Percentiles rank a stretch among this genome's conserved stretches.
These are phyloP conservation scores for Thymelicus sylvestris DNA, from an alignment of 2,888 invertebrate genomes.

Conservation along the genomic window DNA sequence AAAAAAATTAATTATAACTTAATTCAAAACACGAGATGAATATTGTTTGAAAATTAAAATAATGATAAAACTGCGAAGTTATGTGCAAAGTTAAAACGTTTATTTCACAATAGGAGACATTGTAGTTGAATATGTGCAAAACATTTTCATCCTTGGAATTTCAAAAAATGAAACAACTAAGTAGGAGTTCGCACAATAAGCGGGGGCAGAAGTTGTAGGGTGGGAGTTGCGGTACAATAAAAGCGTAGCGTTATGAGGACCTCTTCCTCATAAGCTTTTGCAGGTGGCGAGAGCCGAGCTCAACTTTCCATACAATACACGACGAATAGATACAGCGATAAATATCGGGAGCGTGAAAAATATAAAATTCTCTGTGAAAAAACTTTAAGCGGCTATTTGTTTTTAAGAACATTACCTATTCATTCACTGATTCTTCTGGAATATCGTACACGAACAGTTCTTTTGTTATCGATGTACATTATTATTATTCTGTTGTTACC, in stretches of 20 bases:
- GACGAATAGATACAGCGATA: conserved; percentile 48
- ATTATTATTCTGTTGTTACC: conserved; percentile 11
- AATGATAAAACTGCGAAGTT: conserved; percentile 8
- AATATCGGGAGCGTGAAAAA: conserved; percentile 58
- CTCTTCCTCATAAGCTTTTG: conserved; percentile 67
- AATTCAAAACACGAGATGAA: not conserved
- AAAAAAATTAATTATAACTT: too few species aligned
- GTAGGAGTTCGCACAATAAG: conserved; percentile 57
- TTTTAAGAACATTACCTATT: conserved; percentile 39
- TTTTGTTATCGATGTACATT: conserved; percentile 30
- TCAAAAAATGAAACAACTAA: conserved; percentile 41
- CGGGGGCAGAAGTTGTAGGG: conserved; percentile 55
- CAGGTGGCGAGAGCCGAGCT: conserved; percentile 57
- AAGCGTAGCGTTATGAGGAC: conserved; percentile 49
- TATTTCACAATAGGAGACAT: conserved; percentile 8
- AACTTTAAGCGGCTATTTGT: conserved; percentile 42
- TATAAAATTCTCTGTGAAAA: conserved; percentile 49
- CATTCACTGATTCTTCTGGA: conserved; percentile 22
- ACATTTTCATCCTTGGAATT: conserved; percentile 38
- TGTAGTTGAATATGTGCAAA: conserved; percentile 27
- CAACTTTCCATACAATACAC: conserved; percentile 59
- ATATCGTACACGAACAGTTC: not conserved
- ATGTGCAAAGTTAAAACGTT: conserved; percentile 6
- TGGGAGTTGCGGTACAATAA: conserved; percentile 61
- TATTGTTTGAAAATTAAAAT: not conserved